Base-by-base conservation (phyloP, 2,797 vertebrate genomes). In the Siniperca obscura region DNA sequence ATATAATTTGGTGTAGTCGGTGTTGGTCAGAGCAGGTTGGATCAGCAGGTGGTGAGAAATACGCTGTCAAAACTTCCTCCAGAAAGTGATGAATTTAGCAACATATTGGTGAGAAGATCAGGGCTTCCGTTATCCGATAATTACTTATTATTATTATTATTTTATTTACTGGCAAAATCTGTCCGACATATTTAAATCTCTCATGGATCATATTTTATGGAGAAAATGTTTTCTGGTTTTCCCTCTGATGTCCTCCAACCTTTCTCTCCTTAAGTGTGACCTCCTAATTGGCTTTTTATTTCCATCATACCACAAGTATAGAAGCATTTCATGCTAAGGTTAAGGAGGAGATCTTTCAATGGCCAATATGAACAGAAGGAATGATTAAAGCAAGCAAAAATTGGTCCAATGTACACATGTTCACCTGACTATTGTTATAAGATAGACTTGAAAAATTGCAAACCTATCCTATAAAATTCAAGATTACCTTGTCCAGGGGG, bases 401-500 rank as follows among this genome's bases (percentile, higher is more conserved):
- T 25, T 16, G 25, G 13, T 59, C 44, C 17, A 22, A 6, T 36
- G 38, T 17, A 17, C 57, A 61, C 6, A 50, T 2, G 5, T 19
- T 38, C 22, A 64, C 6, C 2, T 10, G 34, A 52, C 38, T 50
- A 13, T 7, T 59, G 27, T 65, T 82, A 64, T 3, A 4, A 36
- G 3, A 71, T 34, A 9, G 14, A n/a, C n/a, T 27, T 73, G 0
- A 68, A 40, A 74, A 80, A 71, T 5, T 55, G 36, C 22, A 5
- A 65, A 44, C 3, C 1, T 40, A 3, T 46, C 9, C 13, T 64
- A 69, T 75, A 59, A 76, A 83, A 48, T 42, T 22, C 11, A 34
- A 50, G 13, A 86, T 93, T 92, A 98, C 98, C 97, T 97, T 97
- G 96, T 75, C 96, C 94, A 0, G 97, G 96, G 2, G 97, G 97